phyloP scores from a whole-genome alignment of 2,113 vertebrate species.

The Balaeniceps rex region DNA sequence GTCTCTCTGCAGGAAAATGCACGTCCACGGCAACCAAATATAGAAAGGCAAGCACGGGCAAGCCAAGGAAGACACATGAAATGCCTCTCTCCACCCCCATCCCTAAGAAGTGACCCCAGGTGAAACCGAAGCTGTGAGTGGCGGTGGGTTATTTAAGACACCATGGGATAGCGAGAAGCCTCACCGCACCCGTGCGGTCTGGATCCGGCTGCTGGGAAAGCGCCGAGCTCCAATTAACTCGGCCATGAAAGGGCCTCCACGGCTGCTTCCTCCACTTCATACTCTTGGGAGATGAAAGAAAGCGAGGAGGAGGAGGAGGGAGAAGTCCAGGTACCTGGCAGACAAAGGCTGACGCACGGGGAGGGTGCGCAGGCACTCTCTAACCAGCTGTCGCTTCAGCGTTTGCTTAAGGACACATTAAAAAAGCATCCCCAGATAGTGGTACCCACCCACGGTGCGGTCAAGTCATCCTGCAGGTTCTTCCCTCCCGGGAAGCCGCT shows the following conservation, averaged over 20 bases:
- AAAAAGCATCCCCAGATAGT: neutral
- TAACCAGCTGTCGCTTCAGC: neutral
- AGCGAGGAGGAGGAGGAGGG: neutral
- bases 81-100: neutral
- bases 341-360: neutral
- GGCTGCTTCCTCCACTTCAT: neutral
- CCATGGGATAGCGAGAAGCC: neutral
- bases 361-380: neutral
- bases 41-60: neutral
- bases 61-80: neutral
- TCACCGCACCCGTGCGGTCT: neutral
- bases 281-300: neutral
- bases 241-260: neutral
- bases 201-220: neutral
- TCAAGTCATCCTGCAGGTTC: neutral
- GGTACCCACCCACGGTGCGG: neutral
- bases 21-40: neutral
- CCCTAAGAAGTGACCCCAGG: neutral
- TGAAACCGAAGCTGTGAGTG: neutral
- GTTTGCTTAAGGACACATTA: neutral
- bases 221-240: neutral
- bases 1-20: neutral
- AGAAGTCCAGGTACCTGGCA: neutral
- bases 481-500: neutral
- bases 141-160: neutral